Percentiles rank a stretch among this genome's conserved stretches.
Conservation (phyloP, 1,140 invertebrate species). For the Zaprionus taronus region DNA sequence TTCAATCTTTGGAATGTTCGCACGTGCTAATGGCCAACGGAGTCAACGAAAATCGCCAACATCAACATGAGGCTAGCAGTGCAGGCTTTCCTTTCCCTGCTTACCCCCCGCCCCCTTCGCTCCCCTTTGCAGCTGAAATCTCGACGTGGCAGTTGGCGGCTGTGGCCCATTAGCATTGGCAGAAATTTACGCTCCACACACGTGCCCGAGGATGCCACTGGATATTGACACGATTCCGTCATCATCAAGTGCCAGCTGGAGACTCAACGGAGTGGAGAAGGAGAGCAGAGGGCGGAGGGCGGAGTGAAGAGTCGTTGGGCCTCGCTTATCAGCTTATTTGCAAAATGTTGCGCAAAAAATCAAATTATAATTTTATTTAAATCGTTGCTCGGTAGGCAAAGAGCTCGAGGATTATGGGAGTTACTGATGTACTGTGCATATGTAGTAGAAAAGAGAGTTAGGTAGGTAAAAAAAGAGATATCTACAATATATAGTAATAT, state of each 20-base stretch:
- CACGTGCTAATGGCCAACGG: slow-evolving; percentile 74
- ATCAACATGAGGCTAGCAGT: slow-evolving; percentile 50
- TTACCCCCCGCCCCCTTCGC: background rate
- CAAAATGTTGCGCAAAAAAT: slow-evolving; percentile 30
- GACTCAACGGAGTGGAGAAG: background rate
- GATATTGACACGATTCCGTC: slow-evolving; percentile 75
- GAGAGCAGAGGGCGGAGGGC: background rate
- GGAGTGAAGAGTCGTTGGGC: background rate
- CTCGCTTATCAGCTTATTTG: slow-evolving; percentile 26
- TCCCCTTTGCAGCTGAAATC: slow-evolving; percentile 50
- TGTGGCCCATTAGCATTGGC: slow-evolving; percentile 67
- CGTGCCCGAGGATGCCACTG: slow-evolving; percentile 53
- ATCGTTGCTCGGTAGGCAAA: background rate
- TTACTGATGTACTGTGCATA: no score
- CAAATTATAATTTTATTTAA: slow-evolving; percentile 34
- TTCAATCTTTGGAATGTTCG: slow-evolving; percentile 65
- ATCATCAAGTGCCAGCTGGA: slow-evolving; percentile 57
- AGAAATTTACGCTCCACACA: slow-evolving; percentile 65
- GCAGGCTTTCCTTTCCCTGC: background rate
- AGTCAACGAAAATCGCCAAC: slow-evolving; percentile 43
- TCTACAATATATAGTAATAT: no score
- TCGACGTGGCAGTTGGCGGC: slow-evolving; percentile 60
- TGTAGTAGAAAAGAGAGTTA: no score
- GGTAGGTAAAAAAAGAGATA: no score
- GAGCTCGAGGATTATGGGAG: background rate